Evolutionary conservation across 2,113 vertebrate genomes (phyloP), one percentile per base, ranked within the genome.

Genomic region (Chlamydotis undulata): DNA sequence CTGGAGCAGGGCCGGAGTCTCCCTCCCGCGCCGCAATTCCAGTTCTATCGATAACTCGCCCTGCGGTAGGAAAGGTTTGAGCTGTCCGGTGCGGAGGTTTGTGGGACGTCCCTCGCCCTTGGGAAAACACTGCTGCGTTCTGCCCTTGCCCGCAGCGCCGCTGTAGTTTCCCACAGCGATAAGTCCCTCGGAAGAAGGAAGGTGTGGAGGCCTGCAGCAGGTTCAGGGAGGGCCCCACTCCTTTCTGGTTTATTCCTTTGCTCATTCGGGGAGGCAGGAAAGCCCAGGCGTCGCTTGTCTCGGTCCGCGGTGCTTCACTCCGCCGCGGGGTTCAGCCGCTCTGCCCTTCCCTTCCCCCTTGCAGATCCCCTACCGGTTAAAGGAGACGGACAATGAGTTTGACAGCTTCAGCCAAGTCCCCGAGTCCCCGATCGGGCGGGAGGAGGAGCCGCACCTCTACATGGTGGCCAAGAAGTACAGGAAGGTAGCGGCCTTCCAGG

Each of bases 381-480:
- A 99, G 93, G 99, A 99, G 56, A 96, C 97, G 4, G 99, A 99
- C 95, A 98, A 97, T 3, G 99, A 99, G 95, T 99, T 99, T 28
- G 99, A 99, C 95, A 99, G 96, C 95, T 99, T 99, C 98, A 99
- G 97, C 97, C 99, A 99, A 95, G 98, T 99, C 35, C 99, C 99
- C 0, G 99, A 99, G 95, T 99, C 99, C 29, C 99, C 99, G 0
- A 98, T 99, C 12, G 99, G 99, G 8, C 98, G 99, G 33, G 99
- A 99, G 74, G 99, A 99, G 92, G 99, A 99, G 94, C 99, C 99
- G 0, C 99, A 99, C 83, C 99, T 99, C 83, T 99, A 99, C 94
- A 99, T 99, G 99, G 99, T 99, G 86, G 98, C 99, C 85, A 99
- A 99, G 97, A 99, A 99, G 94, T 99, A 99, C 96, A 98, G 99